Conservation (phyloP, 92 coral and sea anemone genomes). For the Phenganax marumi region DNA sequence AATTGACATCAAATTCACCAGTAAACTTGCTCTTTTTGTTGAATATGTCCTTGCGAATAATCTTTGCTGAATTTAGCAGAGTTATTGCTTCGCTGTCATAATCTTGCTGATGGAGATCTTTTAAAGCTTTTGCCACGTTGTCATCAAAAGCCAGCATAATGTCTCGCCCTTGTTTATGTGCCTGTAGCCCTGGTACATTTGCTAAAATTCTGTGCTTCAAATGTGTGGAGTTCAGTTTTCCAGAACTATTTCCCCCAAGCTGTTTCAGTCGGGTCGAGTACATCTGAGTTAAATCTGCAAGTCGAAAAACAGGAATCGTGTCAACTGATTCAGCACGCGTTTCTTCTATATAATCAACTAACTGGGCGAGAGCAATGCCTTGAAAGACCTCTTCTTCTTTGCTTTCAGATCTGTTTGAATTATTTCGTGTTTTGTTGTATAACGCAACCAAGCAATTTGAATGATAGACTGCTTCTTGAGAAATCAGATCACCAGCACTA, state of each 20-base stretch:
- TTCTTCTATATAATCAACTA: slow-evolving; percentile 63
- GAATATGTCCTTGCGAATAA: slow-evolving; percentile 18
- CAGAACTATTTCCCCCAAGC: slow-evolving; percentile 20
- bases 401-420: neutral
- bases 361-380: slow-evolving; percentile 43
- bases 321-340: slow-evolving; percentile 47
- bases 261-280: slow-evolving; percentile 31
- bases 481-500: too few relatives aligned
- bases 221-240: slow-evolving; percentile 8
- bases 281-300: slow-evolving; percentile 50
- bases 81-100: slow-evolving; percentile 28
- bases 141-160: slow-evolving; percentile 37
- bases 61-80: neutral
- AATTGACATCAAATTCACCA: slow-evolving; percentile 19
- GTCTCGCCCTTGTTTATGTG: slow-evolving; percentile 39
- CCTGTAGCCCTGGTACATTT: too few relatives aligned
- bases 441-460: slow-evolving; percentile 25
- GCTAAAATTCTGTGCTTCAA: slow-evolving; percentile 18
- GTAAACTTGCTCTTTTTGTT: slow-evolving; percentile 21
- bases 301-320: slow-evolving; percentile 39
- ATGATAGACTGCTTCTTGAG: too few relatives aligned
- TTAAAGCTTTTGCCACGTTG: slow-evolving; percentile 19
- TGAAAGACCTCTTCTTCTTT: neutral
- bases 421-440: slow-evolving; percentile 14
- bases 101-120: neutral